Evolutionary conservation across 2,113 vertebrate genomes (phyloP).

Genomic region (cattle (Bos taurus)): DNA sequence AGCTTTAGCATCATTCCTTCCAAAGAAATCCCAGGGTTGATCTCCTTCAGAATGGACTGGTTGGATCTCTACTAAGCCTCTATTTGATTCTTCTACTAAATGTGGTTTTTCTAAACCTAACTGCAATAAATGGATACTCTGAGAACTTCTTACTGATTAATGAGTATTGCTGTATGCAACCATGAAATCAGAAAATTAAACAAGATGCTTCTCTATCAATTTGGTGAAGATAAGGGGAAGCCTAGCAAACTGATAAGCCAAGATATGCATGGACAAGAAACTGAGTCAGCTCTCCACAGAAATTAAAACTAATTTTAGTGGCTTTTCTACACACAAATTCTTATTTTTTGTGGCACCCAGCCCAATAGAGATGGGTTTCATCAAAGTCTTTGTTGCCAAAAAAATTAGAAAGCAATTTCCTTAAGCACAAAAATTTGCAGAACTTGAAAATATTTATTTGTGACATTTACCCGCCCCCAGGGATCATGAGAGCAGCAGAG

Average conservation of each 20-base stretch:
- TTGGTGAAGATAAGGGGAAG: not conserved
- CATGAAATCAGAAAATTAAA: not conserved
- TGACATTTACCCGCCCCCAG: not conserved
- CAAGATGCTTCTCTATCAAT: not conserved
- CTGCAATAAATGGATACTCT: not conserved
- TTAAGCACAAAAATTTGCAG: slow-evolving; percentile 44
- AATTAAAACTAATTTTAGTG: not conserved
- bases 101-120: not conserved
- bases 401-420: not conserved
- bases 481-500: not conserved
- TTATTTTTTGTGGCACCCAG: not conserved
- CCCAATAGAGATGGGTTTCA: not conserved
- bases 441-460: slow-evolving; percentile 35
- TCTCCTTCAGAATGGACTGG: no score
- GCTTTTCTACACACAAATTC: not conserved
- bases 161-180: not conserved
- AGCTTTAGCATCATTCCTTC: no score
- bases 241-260: not conserved
- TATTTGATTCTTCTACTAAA: not conserved
- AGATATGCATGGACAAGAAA: not conserved
- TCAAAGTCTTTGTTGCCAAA: not conserved
- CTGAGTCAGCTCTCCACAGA: not conserved
- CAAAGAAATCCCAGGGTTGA: no score
- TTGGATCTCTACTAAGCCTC: not conserved
- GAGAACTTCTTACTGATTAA: not conserved